Conservation (phyloP, 1,140 invertebrate species). For the Cyrtorhinus lividipennis region DNA sequence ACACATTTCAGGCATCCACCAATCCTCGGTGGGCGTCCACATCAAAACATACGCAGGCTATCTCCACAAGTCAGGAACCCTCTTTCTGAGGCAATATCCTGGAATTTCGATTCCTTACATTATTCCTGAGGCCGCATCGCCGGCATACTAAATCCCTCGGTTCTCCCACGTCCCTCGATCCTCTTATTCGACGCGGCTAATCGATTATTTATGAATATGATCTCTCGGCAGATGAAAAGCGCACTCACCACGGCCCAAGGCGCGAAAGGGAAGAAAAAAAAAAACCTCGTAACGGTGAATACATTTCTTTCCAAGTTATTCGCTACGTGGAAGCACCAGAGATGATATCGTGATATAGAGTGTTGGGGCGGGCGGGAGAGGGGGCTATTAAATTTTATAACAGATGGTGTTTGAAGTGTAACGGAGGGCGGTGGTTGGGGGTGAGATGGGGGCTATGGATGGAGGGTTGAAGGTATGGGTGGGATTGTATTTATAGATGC, state of each 20-base stretch:
- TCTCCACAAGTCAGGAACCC: too few relatives aligned
- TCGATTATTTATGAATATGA: slow-evolving; percentile 7
- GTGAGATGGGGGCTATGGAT: neutral
- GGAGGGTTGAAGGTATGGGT: neutral
- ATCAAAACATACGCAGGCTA: too few relatives aligned
- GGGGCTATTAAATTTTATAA: slow-evolving; percentile 4
- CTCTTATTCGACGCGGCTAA: too few relatives aligned
- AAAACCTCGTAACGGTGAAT: neutral
- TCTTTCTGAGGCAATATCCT: too few relatives aligned
- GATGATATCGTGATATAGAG: slow-evolving; percentile 4
- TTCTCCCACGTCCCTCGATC: too few relatives aligned
- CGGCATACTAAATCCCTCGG: too few relatives aligned
- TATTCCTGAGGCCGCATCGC: too few relatives aligned
- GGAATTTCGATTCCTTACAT: too few relatives aligned
- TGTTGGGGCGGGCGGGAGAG: neutral
- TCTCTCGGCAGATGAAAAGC: neutral
- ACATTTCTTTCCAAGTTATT: neutral
- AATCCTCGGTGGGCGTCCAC: too few relatives aligned
- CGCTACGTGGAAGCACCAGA: neutral
- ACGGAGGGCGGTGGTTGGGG: neutral
- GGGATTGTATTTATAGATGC: slow-evolving; percentile 8
- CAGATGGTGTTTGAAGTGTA: slow-evolving; percentile 6
- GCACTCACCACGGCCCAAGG: neutral
- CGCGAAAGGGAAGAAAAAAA: neutral
- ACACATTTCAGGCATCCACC: too few relatives aligned